Percentiles rank a stretch among this genome's conserved stretches.
These are phyloP conservation scores for Erythrocebus patas DNA, from an alignment of 2,113 vertebrate species.

Conservation along the genomic window DNA sequence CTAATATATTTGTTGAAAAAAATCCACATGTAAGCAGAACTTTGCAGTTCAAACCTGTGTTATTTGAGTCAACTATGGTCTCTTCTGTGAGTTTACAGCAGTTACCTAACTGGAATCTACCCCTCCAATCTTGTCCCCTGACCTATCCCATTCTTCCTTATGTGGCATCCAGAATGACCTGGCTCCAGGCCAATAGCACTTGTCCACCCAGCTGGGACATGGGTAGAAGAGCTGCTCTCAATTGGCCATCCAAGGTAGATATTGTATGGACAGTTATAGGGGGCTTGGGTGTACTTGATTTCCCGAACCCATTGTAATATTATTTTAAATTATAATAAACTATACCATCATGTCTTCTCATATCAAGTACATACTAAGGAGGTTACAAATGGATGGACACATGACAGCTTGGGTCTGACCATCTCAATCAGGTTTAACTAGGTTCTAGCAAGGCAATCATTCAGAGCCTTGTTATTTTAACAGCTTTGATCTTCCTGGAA, in stretches of 20 bases:
- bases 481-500: not conserved
- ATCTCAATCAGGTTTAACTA: not conserved
- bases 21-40: not conserved
- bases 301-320: not conserved
- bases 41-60: not conserved
- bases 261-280: not conserved
- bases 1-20: not conserved
- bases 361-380: not conserved
- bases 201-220: not conserved
- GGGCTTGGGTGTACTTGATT: not conserved
- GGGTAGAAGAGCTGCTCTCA: not conserved
- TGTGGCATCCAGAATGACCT: not conserved
- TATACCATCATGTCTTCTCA: not conserved
- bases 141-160: not conserved
- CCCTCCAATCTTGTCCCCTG: not conserved
- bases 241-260: not conserved
- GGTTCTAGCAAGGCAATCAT: not conserved
- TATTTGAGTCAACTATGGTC: not conserved
- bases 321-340: not conserved
- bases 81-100: not conserved
- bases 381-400: not conserved
- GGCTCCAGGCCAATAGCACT: not conserved
- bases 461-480: not conserved
- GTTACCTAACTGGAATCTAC: not conserved
- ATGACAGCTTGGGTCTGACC: not conserved